Base-by-base conservation (phyloP, 2,797 vertebrate genomes). In the Clarias pachynema region DNA sequence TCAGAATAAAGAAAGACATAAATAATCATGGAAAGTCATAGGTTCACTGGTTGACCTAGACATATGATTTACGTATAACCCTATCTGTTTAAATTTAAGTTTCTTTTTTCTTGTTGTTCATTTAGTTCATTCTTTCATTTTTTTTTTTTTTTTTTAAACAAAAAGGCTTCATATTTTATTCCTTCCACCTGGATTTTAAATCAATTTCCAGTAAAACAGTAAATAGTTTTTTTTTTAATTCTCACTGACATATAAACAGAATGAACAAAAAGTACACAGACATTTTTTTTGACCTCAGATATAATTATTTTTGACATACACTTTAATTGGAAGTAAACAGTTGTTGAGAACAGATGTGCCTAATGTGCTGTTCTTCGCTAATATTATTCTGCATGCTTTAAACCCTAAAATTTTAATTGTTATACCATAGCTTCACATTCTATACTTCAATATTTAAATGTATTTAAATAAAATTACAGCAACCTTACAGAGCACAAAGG, bases 321-420 rank as follows among this genome's bases (percentile, higher is more conserved):
- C 20, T 26, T 79, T 29, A 53, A 80, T 80, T 80, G 79, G 79
- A 65, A 66, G 66, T 62, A 1, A 80, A 20, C 57, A 40, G 60
- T 79, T 63, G 18, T 73, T 74, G n/a, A 75, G 79, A 69, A 86
- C 66, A 84, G 82, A 86, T 81, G 79, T 77, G 83, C 85, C 68
- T 86, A 78, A 89, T 88, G 87, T 84, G 82, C 69, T 79, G 72
- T 81, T 81, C 82, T 80, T 79, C 72, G 63, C 85, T 91, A 65
- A 87, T 79, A 83, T 82, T 29, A 60, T 22, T 16, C 18, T 44
- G 24, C 34, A 60, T 56, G 8, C 24, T 20, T 84, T 12, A 69
- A 49, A 37, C 31, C 26, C 9, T 8, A 62, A 62, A 66, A 29
- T 66, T 80, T 66, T 18, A 53, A 53, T 68, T 49, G 24, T 80